Base-by-base conservation (phyloP, 2,797 vertebrate species). In the Acrossocheilus wenchowensis region DNA sequence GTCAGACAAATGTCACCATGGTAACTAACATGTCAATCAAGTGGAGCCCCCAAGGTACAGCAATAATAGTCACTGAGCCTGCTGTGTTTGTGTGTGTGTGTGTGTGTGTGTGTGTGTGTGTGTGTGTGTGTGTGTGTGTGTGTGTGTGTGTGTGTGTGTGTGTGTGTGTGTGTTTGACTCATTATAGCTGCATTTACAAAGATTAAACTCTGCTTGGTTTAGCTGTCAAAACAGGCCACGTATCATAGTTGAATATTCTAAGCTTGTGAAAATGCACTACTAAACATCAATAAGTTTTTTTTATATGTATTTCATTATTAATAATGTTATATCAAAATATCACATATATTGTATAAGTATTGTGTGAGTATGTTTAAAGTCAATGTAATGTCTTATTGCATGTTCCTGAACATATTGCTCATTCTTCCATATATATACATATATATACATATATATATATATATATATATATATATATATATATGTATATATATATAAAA, bases 11-110 rank as follows among this genome's bases (percentile, higher is more conserved):
- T 85, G 75, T 87, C 81, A 78, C 86, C 88, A 87, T 83, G 80
- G 48, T 91, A 85, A 90, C 78, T 89, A 82, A 90, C 21, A 84
- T 94, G 91, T 93, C 91, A 92, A 87, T 94, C 93, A 93, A 90
- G 89, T 78, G 26, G 73, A 91, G 78, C 87, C 88, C 91, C 90
- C 90, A 88, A 93, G 94, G 93, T 93, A 94, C 87, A 92, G 92
- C 92, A 93, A 94, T 94, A 94, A 94, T 93, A 87, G 90, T 88
- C 83, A 60, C 43, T 87, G 36, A 84, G 36, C 68, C 10, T 69
- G 79, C 5, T 62, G 43, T 89, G 81, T 81, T 73, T 48, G 6
- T 81, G 75, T 88, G 66, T 82, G 41, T 30, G 45, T 80, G 39
- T 81, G 54, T 68, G 10, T 78, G 5, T 30, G 60, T 69, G 34